Base-by-base conservation (phyloP, 2,113 vertebrate species). In the Clarias gariepinus region DNA sequence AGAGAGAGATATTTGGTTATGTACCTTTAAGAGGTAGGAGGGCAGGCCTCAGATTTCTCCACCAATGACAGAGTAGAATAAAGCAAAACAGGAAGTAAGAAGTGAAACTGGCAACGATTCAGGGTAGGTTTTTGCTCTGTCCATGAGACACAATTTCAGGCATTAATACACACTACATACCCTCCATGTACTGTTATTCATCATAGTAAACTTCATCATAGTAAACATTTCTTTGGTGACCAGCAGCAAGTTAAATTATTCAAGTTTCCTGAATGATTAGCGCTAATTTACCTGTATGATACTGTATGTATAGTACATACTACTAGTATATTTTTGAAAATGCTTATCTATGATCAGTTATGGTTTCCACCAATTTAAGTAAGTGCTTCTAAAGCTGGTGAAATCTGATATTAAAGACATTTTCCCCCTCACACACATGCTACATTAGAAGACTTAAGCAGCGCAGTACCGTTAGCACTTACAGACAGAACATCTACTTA, bases 51-150 rank as follows among this genome's bases (percentile, higher is more conserved):
- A 83, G 77, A 28, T 28, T 71, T 69, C 74, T 2, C 78, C 81
- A 83, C 94, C 93, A 95, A 94, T 95, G 71, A 90, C 87, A 57
- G 89, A 58, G 60, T 79, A 82, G 78, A 85, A 47, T 66, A 89
- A 52, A 83, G 73, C 87, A 90, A 90, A 92, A 92, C 90, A 95
- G 94, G 94, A 95, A 95, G 91, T 88, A 80, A 88, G 84, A 91
- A 87, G 88, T 88, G 88, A 90, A 84, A 86, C 89, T 90, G 41
- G n/a, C 28, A 30, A 23, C 84, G 19, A 30, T 84, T 73, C 33
- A 36, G 19, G 47, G 33, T 84, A 74, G 23, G 7, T 18, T 28
- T 19, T 58, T 78, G 3, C n/a, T 64, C 36, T 78, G 23, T 36
- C 7, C 63, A 13, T 77, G 57, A 63, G 11, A 64, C n/a, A 53